Percentiles rank a stretch among this genome's conserved stretches.
These are phyloP conservation scores for Bellardia pandia DNA, from an alignment of 2,888 invertebrate genomes.

Conservation along the genomic window DNA sequence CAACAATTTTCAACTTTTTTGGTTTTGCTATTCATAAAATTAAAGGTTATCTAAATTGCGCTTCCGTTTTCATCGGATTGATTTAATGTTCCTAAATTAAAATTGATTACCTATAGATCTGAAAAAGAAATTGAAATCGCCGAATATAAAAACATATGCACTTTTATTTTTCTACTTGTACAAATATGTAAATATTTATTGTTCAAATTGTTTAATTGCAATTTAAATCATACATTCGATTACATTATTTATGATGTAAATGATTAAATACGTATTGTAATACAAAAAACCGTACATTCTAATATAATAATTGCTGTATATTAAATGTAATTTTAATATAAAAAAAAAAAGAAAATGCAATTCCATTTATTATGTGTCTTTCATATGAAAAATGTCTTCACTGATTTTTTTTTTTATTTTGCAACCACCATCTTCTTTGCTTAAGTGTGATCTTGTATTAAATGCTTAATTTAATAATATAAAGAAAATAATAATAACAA, in stretches of 20 bases:
- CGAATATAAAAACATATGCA: neutral
- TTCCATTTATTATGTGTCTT: constrained; percentile 67
- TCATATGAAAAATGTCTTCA: constrained; percentile 29
- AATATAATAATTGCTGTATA: constrained; percentile 49
- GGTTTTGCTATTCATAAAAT: too few relatives aligned
- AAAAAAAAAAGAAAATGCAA: constrained; percentile 64
- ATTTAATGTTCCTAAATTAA: too few relatives aligned
- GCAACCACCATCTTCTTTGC: constrained; percentile 19
- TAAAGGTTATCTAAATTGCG: too few relatives aligned
- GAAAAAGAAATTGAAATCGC: neutral
- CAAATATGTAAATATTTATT: constrained; percentile 68
- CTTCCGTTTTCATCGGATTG: too few relatives aligned
- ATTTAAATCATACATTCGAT: constrained; percentile 49
- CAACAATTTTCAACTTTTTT: too few relatives aligned
- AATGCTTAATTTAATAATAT: constrained; percentile 26
- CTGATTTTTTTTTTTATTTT: constrained; percentile 8
- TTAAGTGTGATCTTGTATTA: constrained; percentile 36
- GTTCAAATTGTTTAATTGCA: constrained; percentile 50
- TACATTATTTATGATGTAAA: constrained; percentile 33
- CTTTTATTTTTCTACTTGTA: constrained; percentile 56
- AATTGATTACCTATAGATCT: too few relatives aligned
- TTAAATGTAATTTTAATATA: constrained; percentile 30
- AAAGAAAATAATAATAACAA: constrained; percentile 22
- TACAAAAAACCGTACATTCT: constrained; percentile 44
- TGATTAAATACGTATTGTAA: constrained; percentile 57